A percentile compares a stretch with the other conserved stretches of the same genome.
Conservation (phyloP, 2,113 vertebrate species). For the Dasyurus viverrinus region DNA sequence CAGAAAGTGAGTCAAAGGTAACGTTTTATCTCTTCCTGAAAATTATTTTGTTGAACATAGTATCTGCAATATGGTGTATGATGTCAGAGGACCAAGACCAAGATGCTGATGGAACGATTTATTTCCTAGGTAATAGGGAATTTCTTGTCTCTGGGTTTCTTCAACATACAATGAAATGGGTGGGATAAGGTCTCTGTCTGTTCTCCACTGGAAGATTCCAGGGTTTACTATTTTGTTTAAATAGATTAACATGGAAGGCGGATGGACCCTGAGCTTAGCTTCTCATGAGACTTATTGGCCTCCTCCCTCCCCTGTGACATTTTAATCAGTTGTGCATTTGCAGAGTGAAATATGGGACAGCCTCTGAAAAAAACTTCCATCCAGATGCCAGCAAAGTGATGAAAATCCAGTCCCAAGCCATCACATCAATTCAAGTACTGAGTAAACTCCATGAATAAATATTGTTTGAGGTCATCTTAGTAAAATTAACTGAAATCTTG, state of each 20-base stretch:
- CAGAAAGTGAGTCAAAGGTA: not conserved
- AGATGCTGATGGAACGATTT: not conserved
- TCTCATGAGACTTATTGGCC: not conserved
- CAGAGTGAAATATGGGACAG: not conserved
- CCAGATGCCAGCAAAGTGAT: not conserved
- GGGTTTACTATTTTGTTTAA: not conserved
- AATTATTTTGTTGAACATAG: not conserved
- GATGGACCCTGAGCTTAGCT: not conserved
- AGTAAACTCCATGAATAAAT: constrained; percentile 40
- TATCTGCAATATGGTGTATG: not conserved
- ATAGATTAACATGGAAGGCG: not conserved
- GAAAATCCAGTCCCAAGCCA: constrained; percentile 27
- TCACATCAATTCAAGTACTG: not conserved
- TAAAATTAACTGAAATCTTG: constrained; percentile 53
- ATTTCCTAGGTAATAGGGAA: not conserved
- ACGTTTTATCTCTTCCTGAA: not conserved
- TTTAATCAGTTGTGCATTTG: not conserved
- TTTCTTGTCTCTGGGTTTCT: not conserved
- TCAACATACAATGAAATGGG: not conserved
- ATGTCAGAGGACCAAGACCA: not conserved
- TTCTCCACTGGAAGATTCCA: not conserved
- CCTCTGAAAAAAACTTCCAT: not conserved
- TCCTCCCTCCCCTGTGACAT: not conserved
- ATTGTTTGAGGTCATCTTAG: constrained; percentile 1
- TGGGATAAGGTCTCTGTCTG: not conserved